phyloP scores from a whole-genome alignment of 2,888 invertebrate genomes.

The Noctua comes region DNA sequence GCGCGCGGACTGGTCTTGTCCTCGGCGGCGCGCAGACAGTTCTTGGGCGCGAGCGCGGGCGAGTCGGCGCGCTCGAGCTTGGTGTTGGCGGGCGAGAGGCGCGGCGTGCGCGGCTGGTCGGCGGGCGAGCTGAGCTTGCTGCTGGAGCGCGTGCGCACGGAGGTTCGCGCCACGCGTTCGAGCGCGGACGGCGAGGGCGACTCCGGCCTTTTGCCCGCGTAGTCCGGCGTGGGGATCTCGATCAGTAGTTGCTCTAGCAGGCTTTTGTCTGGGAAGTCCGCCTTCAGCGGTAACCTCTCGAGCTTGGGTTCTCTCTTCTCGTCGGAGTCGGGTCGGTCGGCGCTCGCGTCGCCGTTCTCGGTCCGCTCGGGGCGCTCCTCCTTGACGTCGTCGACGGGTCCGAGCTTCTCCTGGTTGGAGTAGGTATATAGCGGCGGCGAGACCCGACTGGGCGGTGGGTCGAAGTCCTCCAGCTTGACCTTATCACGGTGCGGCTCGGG shows the following conservation, averaged over 20 bases:
- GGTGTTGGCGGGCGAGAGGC: conserved; percentile 82
- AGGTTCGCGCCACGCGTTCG: conserved; percentile 86
- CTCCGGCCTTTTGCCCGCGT: conserved; percentile 86
- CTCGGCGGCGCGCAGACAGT: conserved; percentile 67
- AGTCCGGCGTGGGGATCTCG: conserved; percentile 93
- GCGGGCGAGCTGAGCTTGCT: conserved; percentile 93
- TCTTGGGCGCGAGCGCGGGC: conserved; percentile 70
- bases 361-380: conserved; percentile 90
- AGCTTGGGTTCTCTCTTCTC: conserved; percentile 73
- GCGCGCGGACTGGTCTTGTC: conserved; percentile 81
- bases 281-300: conserved; percentile 84
- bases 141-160: conserved; percentile 92
- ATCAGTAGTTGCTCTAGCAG: conserved; percentile 95
- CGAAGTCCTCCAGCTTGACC: conserved; percentile 85
- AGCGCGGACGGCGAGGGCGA: conserved; percentile 87
- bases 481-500: conserved; percentile 61
- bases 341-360: conserved; percentile 78
- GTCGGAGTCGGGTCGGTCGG: conserved; percentile 52
- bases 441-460: conserved; percentile 93
- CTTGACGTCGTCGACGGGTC: conserved; percentile 60
- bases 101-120: conserved; percentile 86
- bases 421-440: conserved; percentile 95
- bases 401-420: conserved; percentile 92
- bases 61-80: conserved; percentile 71
- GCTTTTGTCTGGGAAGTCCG: conserved; percentile 90